These are phyloP conservation scores for Andrena chrysosceles DNA, from an alignment of 2,888 invertebrate species.

Conservation along the genomic window DNA sequence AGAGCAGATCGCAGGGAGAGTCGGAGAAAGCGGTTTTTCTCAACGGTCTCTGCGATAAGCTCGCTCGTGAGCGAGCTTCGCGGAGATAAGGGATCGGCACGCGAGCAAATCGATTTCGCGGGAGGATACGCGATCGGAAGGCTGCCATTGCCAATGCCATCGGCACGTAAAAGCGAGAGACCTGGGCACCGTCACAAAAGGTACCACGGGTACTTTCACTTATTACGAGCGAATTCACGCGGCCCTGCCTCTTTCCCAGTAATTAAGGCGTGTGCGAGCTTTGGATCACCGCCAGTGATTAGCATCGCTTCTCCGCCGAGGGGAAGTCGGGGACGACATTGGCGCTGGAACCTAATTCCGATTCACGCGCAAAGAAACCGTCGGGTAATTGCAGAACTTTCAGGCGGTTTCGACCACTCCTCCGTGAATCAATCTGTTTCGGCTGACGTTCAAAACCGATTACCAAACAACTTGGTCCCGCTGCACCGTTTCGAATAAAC, in stretches of 20 bases:
- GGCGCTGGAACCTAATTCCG: conserved; percentile 19
- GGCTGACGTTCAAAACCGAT: not conserved
- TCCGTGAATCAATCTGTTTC: not conserved
- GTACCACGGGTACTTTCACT: conserved; percentile 60
- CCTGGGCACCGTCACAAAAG: conserved; percentile 37
- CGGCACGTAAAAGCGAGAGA: conserved; percentile 50
- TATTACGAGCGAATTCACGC: conserved; percentile 57
- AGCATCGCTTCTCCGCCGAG: conserved; percentile 12
- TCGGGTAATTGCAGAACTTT: not conserved
- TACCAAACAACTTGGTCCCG: not conserved
- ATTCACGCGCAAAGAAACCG: not conserved
- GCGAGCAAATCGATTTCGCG: conserved; percentile 53
- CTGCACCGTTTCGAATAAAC: not conserved
- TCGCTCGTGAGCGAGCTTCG: conserved; percentile 24
- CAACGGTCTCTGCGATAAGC: conserved; percentile 19
- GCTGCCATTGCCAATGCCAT: conserved; percentile 71
- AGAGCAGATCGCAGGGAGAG: conserved; percentile 60
- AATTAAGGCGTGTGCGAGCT: conserved; percentile 52
- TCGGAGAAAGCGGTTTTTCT: conserved; percentile 73
- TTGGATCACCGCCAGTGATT: conserved; percentile 28
- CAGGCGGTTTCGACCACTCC: not conserved
- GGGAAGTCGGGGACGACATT: not conserved
- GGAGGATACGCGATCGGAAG: conserved; percentile 24
- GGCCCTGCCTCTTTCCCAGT: conserved; percentile 25
- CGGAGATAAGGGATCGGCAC: conserved; percentile 57